Conservation (phyloP, 2,888 invertebrate species). For the Halictus quadricinctus region DNA sequence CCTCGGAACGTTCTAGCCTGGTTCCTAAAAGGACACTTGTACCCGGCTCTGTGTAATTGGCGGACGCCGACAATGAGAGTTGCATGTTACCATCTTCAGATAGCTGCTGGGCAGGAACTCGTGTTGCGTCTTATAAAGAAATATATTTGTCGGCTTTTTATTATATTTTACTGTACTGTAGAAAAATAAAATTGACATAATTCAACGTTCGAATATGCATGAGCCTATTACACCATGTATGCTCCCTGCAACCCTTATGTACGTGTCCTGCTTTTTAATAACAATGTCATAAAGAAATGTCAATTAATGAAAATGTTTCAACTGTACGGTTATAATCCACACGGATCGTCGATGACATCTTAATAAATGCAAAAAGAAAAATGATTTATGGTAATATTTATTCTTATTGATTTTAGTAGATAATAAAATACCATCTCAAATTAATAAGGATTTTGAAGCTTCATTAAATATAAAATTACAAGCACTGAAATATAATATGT, state of each 20-base stretch:
- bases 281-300: no score
- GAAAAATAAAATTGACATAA: no score
- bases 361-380: no score
- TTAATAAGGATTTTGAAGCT: neutral
- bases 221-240: no score
- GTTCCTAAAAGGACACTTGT: conserved; percentile 12
- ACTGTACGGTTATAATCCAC: no score
- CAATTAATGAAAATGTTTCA: no score
- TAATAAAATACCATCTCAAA: neutral
- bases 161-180: neutral
- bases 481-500: neutral
- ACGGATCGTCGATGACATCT: no score
- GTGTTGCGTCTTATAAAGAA: neutral
- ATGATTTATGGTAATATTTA: no score
- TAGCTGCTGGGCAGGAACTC: neutral
- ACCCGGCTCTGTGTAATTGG: neutral
- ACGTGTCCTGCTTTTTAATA: no score
- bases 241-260: no score
- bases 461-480: neutral
- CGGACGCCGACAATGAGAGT: neutral
- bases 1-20: conserved; percentile 18
- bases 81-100: neutral
- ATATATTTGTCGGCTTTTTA: neutral
- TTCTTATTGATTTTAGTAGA: neutral
- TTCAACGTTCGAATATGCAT: no score